Evolutionary conservation across 2,888 invertebrate genomes (phyloP), one percentile per base, ranked within the genome.

Genomic region (Plebejus argus): DNA sequence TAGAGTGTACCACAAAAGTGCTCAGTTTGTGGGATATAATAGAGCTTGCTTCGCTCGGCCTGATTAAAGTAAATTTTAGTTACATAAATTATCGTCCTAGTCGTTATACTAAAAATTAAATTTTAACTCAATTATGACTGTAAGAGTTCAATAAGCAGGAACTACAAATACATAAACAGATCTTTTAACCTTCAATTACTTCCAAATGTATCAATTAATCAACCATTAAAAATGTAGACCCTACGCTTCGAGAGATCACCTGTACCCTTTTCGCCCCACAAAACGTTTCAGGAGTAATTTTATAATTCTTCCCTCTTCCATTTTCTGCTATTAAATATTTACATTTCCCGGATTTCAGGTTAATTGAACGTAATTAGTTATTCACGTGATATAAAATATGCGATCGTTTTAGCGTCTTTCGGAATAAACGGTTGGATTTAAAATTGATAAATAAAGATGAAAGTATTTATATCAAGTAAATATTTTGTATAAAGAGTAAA

Each of bases 241-340:
- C 78, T 76, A 78, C 76, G 78, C 79, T 79, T 85, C 86, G 86
- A 84, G 86, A 85, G 85, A 86, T 83, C 86, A 85, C 85, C 85
- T 88, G 85, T 81, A 88, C 89, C 91, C 90, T 88, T 90, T 89
- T 85, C 85, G 85, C 84, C 86, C 87, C 86, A 84, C 87, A 88
- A 91, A 92, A 87, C 91, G 88, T 91, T 92, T 90, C 88, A 88
- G 86, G 87, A 88, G 83, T 91, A 91, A 92, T 92, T 92, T 89
- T 87, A 90, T 93, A 93, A 93, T 90, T 91, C 88, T 91, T 90
- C 92, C 92, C 91, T 93, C 92, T 87, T 85, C 87, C 90, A 91
- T 93, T 93, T 93, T 91, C 90, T 84, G 83, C 86, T 84, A 90
- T 93, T 88, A 91, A 93, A 89, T 87, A 92, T 93, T 92, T 88